Conservation (phyloP, 1,140 invertebrate genomes). For the Caerostris extrusa region DNA sequence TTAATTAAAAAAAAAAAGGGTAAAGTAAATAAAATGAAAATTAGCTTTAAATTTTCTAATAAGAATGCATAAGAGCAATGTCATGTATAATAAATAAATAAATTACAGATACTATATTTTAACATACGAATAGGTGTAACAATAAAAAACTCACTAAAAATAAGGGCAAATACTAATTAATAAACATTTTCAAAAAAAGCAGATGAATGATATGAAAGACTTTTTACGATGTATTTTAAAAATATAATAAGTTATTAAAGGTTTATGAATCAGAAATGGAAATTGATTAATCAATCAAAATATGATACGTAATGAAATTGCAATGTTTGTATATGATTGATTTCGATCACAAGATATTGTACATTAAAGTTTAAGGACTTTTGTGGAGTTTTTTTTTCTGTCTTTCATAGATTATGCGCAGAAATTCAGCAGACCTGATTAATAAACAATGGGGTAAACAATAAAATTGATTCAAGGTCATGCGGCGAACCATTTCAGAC, state of each 20-base stretch:
- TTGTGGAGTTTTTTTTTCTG: not conserved
- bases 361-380: not conserved
- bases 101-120: no score
- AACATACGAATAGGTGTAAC: no score
- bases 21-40: no score
- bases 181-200: no score
- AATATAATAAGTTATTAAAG: not conserved
- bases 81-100: no score
- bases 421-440: not conserved
- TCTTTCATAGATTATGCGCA: not conserved
- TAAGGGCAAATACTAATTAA: no score
- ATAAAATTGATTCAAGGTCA: conserved; percentile 42
- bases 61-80: no score
- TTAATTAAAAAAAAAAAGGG: no score
- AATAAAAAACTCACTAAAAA: no score
- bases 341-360: not conserved
- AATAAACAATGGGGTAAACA: conserved; percentile 22
- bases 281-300: not conserved
- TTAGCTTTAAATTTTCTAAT: no score
- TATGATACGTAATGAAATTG: not conserved
- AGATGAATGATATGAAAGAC: no score
- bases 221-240: not conserved
- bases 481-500: not conserved
- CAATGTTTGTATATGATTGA: not conserved
- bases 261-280: no score